Percentiles rank a stretch among this genome's conserved stretches.
These are phyloP conservation scores for Drosophila navojoa DNA, from an alignment of 1,140 invertebrate genomes.

Conservation along the genomic window DNA sequence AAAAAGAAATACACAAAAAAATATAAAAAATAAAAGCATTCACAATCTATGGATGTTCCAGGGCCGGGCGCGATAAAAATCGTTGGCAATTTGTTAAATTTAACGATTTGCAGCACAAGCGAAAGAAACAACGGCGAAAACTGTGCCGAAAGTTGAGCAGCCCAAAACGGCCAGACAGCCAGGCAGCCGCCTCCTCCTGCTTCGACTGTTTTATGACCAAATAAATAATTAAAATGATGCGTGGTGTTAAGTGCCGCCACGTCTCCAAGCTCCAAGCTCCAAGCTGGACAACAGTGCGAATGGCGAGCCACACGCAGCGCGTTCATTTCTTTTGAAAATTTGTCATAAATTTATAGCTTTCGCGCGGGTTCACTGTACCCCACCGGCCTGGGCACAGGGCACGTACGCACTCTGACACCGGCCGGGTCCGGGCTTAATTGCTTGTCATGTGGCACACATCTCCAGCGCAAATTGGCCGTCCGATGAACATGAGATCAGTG, in stretches of 20 bases:
- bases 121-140: slow-evolving; percentile 47
- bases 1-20: slow-evolving; percentile 10
- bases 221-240: slow-evolving; percentile 83
- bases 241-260: slow-evolving; percentile 79
- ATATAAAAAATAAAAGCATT: slow-evolving; percentile 25
- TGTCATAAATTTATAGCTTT: slow-evolving; percentile 82
- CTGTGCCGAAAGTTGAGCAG: slow-evolving; percentile 68
- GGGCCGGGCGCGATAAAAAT: slow-evolving; percentile 75
- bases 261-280: slow-evolving; percentile 26
- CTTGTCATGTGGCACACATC: slow-evolving; percentile 79
- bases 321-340: slow-evolving; percentile 78
- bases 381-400: slow-evolving; percentile 20
- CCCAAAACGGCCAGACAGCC: slow-evolving; percentile 18
- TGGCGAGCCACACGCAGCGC: slow-evolving; percentile 67
- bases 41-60: slow-evolving; percentile 71
- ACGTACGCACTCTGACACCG: slow-evolving; percentile 50
- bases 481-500: slow-evolving; percentile 62
- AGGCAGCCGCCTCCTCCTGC: slow-evolving; percentile 32
- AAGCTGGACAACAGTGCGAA: slow-evolving; percentile 18
- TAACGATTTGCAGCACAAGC: slow-evolving; percentile 69
- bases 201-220: slow-evolving; percentile 77
- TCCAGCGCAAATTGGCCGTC: slow-evolving; percentile 64
- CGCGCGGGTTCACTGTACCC: slow-evolving; percentile 73
- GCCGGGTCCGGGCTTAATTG: slow-evolving; percentile 60
- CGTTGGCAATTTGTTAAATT: slow-evolving; percentile 81